Evolutionary conservation across 2,113 vertebrate species (phyloP), one percentile per base, ranked within the genome.

Genomic region (Epinephelus fuscoguttatus): DNA sequence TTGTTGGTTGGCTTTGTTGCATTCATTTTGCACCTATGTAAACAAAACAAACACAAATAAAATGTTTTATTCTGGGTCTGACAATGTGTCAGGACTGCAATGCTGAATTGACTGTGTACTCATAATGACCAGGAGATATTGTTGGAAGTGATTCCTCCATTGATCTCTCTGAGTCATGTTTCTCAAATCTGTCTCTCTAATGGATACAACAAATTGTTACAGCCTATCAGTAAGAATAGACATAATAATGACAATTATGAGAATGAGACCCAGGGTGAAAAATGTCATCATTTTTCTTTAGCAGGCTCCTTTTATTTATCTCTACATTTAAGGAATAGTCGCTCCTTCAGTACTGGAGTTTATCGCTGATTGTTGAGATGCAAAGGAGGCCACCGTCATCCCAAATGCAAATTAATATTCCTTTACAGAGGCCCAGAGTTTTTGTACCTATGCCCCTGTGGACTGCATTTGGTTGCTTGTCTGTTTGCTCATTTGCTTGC

Each of bases 381-480:
- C 53, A 4, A 3, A 17, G 0, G 17, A 59, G n/a, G 3, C 17
- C 7, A 13, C 56, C 30, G 10, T 45, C 17, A 17, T 23, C 52
- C 59, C 37, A 49, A 47, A 25, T 18, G 4, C 4, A 42, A 9
- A 77, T 84, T 59, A 67, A 72, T 57, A 79, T 69, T 57, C 33
- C 27, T 57, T 68, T 37, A 14, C 21, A 75, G 17, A 42, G 62
- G 17, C 7, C 25, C 21, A 6, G 7, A 30, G 18, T 59, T 1
- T 52, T 75, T 42, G 23, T 4, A 62, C 19, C 25, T n/a, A 1
- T 2, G 13, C 47, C 77, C 33, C 14, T 1, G 6, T 23, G 57
- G 55, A 60, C 61, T 45, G 68, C 53, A 42, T 42, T 60, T 45
- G 33, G 37, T 27, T 84, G 66, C 75, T 66, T 79, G 60, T 76